Evolutionary conservation across 2,888 invertebrate species (phyloP), one percentile per base, ranked within the genome.

Genomic region (Achlya flavicornis): DNA sequence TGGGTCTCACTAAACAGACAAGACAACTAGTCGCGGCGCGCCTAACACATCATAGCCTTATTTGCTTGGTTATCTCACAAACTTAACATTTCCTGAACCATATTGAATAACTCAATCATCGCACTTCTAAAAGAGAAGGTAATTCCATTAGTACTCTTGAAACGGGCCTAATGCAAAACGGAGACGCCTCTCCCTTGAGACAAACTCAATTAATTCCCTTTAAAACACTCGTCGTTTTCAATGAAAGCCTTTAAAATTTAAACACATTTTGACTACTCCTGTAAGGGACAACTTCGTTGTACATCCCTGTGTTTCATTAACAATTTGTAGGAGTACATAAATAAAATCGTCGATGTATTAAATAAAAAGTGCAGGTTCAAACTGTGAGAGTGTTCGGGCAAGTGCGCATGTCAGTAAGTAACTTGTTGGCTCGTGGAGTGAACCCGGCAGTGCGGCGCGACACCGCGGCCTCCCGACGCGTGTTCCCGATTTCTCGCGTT

Each of bases 161-260:
- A 84, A 83, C 81, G 82, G 81, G 83, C 84, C 88, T 92, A 91
- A 88, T 90, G 90, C 86, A 89, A 88, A 89, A 84, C 90, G 88
- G 90, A 91, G 89, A 86, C 86, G 84, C 81, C 83, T 76, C 86
- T 86, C 91, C 88, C 91, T 84, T 83, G 90, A 90, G 90, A 90
- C 89, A 91, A 92, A 92, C 89, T 92, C 92, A 88, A 92, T 92
- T 92, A 92, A 89, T 89, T 87, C 87, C 86, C 87, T 89, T 87
- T 89, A 84, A 86, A 91, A 90, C 86, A 87, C 80, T 79, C 79
- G 83, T 79, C 81, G 79, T 81, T 80, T 83, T 82, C 87, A 85
- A 87, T 87, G 84, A 87, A 88, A 86, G 87, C 86, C 90, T 90
- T 91, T 88, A 90, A 91, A 91, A 85, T 90, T 89, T 90, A 88